Conservation (phyloP, 2,888 invertebrate genomes). For the Acrocyrtus sp. region DNA sequence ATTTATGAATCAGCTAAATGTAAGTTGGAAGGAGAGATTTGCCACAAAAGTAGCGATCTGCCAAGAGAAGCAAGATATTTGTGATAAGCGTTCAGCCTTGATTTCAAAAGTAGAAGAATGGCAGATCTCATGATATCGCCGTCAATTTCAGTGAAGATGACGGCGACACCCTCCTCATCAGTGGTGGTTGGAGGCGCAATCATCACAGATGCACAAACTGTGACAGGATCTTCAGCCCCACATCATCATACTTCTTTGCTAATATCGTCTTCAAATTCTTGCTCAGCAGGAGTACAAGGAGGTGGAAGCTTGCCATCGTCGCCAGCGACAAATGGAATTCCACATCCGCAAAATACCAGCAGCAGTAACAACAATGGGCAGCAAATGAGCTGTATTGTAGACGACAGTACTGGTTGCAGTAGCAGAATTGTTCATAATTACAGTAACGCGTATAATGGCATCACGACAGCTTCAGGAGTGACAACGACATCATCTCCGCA, state of each 20-base stretch:
- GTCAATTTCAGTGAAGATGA: conserved; percentile 5
- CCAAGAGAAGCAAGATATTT: conserved; percentile 19
- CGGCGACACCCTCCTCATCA: conserved; percentile 25
- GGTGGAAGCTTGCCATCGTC: conserved; percentile 25
- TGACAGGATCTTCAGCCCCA: conserved; percentile 23
- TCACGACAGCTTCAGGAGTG: conserved; percentile 10
- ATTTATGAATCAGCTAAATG: conserved; percentile 35
- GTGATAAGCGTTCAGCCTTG: conserved; percentile 6
- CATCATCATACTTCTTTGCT: conserved; percentile 4
- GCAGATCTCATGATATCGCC: conserved; percentile 45
- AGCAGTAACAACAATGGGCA: conserved; percentile 40
- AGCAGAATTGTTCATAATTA: conserved; percentile 45
- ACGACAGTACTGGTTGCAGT: conserved; percentile 20
- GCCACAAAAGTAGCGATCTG: conserved; percentile 35
- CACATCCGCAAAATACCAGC: conserved; percentile 49
- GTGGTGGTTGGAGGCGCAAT: conserved; percentile 10
- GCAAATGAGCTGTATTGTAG: conserved; percentile 34
- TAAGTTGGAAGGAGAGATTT: conserved; percentile 36
- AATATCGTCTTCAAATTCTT: conserved; percentile 36
- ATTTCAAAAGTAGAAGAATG: conserved; percentile 21
- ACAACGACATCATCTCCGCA: conserved; percentile 12
- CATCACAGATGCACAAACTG: conserved; percentile 24
- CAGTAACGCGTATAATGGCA: conserved; percentile 12
- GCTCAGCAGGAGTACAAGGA: conserved; percentile 16
- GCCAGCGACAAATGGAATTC: conserved; percentile 38